phyloP scores from a whole-genome alignment of 2,888 invertebrate species.

The Eurytoma adleriae region DNA sequence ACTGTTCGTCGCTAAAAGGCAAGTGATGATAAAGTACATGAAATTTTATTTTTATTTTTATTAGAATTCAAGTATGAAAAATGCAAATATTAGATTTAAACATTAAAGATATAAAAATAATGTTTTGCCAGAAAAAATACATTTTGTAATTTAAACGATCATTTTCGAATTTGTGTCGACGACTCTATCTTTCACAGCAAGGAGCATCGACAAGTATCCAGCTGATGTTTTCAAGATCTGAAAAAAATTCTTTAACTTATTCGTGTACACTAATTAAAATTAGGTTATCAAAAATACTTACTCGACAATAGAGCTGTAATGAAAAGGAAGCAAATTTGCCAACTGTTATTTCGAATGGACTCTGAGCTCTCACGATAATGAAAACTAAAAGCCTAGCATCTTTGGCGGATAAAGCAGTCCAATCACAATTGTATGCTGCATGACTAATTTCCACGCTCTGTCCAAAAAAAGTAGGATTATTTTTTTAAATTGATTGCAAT shows the following conservation, averaged over 20 bases:
- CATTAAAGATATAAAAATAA: background rate
- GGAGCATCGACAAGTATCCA: conserved; percentile 54
- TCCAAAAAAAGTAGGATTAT: conserved; percentile 12
- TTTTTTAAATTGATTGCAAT: background rate
- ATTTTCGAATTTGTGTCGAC: background rate
- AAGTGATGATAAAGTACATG: too few species aligned
- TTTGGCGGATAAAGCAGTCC: conserved; percentile 60
- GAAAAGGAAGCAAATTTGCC: conserved; percentile 68
- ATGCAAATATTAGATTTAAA: background rate
- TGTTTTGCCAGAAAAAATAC: conserved; percentile 4
- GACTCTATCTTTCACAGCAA: conserved; percentile 51
- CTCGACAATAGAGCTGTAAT: conserved; percentile 63
- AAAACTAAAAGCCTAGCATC: conserved; percentile 61
- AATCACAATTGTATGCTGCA: conserved; percentile 62
- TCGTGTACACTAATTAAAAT: background rate
- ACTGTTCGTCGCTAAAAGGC: too few species aligned
- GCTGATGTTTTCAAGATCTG: conserved; percentile 55
- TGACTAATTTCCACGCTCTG: conserved; percentile 62
- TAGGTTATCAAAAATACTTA: conserved; percentile 51
- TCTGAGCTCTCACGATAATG: conserved; percentile 60
- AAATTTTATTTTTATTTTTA: too few species aligned
- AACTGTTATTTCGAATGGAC: conserved; percentile 65
- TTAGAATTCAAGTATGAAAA: too few species aligned
- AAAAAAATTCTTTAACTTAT: conserved; percentile 7
- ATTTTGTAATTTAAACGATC: background rate